Evolutionary conservation across 2,113 vertebrate genomes (phyloP), one percentile per base, ranked within the genome.

Genomic region (Prinia subflava): DNA sequence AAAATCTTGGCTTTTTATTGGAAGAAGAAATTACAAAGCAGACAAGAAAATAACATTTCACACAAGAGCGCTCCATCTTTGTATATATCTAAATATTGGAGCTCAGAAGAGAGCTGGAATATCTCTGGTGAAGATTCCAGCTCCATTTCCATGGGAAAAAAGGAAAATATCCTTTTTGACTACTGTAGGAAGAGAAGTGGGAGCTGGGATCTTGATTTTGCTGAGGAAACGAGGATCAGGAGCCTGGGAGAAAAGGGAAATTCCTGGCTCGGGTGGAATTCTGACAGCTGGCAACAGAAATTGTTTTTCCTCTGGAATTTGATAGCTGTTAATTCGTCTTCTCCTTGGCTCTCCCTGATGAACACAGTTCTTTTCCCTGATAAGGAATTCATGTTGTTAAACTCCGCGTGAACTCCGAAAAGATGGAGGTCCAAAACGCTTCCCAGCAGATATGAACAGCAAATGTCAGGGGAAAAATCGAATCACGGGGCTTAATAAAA

Each of bases 341-440:
- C 44, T 79, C 94, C 95, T 96, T 94, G 70, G 92, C 95, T 98
- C 80, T 87, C 63, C 16, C 69, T 50, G 87, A 89, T 67, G 94
- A 95, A 94, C 90, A 95, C 47, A 89, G 83, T 91, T 84, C 95
- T 93, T 96, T 70, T 69, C 33, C 76, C 81, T 97, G 97, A 97
- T 97, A 97, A 97, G 97, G 95, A 97, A 98, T 98, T 97, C 91
- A 96, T 96, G 74, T 93, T 98, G 96, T 97, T 98, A 98, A 98
- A 98, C 98, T 98, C 97, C 94, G 37, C 81, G 57, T 98, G 98
- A 98, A 98, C 98, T 98, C 98, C 97, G 92, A 96, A 97, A 97
- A 97, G 91, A 86, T 82, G 95, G 95, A 97, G n/a, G 83, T 80
- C 93, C 95, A 97, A 95, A 97, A 96, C 86, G 96, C 94, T 98